Evolutionary conservation across 2,113 vertebrate species (phyloP).

Genomic region (Sminthopsis crassicaudata): DNA sequence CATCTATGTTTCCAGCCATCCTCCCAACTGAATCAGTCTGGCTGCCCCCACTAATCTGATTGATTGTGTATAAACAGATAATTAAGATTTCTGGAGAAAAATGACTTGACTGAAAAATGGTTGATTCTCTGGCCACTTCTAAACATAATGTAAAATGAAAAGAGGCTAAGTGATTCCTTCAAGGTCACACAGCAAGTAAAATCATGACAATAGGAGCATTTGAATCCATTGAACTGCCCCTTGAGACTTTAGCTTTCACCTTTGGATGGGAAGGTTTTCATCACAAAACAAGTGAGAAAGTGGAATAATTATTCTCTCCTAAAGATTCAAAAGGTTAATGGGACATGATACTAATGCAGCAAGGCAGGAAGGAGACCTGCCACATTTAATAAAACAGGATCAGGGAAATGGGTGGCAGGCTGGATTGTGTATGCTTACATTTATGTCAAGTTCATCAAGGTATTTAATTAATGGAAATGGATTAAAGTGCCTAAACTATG

Average conservation of each 20-base stretch:
- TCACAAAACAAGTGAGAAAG: neutral
- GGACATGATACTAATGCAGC: neutral
- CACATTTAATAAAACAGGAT: neutral
- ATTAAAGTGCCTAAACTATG: neutral
- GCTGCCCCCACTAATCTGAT: neutral
- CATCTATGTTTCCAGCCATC: neutral
- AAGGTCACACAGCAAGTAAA: neutral
- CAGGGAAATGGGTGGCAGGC: neutral
- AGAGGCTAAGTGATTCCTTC: neutral
- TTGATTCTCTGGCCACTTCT: neutral
- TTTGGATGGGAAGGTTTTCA: neutral
- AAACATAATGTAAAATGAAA: neutral
- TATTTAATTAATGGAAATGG: neutral
- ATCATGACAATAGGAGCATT: neutral
- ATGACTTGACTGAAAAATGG: conserved; percentile 2
- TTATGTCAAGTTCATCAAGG: neutral
- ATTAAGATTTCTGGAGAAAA: neutral
- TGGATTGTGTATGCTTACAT: neutral
- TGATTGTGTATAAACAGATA: neutral
- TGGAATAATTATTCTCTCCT: neutral
- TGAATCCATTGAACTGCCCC: neutral
- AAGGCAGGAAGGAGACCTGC: neutral
- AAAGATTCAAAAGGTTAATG: neutral
- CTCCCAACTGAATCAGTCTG: neutral
- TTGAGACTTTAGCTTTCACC: neutral